These are phyloP conservation scores for Anguilla obscura DNA, from an alignment of 2,797 vertebrate genomes.

Conservation along the genomic window DNA sequence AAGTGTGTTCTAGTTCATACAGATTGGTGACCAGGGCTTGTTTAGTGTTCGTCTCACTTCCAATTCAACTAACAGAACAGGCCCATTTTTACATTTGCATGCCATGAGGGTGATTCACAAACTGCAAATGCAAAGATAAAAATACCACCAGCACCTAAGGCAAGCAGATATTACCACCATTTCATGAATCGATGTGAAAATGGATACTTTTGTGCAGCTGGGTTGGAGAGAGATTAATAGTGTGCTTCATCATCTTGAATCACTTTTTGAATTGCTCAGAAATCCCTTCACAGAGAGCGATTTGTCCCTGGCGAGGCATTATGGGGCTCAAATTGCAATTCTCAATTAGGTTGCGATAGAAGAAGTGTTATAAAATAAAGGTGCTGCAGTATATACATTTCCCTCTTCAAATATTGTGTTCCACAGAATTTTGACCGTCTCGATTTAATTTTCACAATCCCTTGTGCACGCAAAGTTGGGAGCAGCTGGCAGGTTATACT, in stretches of 20 bases:
- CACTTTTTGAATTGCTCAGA: constrained; percentile 4
- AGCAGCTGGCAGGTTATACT: background rate
- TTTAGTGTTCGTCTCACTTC: background rate
- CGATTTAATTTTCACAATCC: background rate
- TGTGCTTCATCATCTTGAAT: background rate
- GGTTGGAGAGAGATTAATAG: background rate
- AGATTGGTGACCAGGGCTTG: background rate
- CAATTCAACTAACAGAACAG: background rate
- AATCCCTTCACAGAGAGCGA: background rate
- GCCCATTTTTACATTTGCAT: background rate
- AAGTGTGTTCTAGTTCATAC: background rate
- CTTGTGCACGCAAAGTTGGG: background rate
- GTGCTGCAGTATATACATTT: background rate
- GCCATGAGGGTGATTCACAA: background rate
- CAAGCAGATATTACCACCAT: background rate
- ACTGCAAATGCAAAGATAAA: background rate
- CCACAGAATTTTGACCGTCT: background rate
- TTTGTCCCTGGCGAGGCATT: background rate
- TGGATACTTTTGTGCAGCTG: background rate
- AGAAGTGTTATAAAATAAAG: background rate
- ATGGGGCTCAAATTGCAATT: background rate
- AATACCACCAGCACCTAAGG: background rate
- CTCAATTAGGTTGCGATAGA: background rate
- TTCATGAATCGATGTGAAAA: background rate
- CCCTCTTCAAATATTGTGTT: background rate